phyloP scores from a whole-genome alignment of 64 coral and sea anemone species.

The Stylophora pistillata region DNA sequence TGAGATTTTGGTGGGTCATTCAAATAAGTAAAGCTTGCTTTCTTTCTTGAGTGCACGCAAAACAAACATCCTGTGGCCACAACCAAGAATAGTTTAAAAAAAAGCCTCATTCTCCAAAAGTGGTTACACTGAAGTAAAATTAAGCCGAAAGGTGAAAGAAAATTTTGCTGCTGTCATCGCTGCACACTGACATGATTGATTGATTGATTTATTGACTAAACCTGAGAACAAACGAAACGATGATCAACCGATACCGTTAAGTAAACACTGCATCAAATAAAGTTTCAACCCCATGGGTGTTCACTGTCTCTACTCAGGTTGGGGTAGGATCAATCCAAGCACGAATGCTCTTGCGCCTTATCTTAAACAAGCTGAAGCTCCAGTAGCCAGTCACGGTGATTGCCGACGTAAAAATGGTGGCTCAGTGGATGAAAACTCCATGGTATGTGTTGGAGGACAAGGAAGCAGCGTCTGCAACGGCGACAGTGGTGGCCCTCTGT shows the following conservation, averaged over 20 bases:
- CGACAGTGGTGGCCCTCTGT: slow-evolving; percentile 76
- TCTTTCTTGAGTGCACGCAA: too few species aligned
- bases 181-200: too few species aligned
- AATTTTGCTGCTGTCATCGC: too few species aligned
- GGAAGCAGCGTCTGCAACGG: slow-evolving; percentile 81
- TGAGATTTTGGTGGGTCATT: background rate
- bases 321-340: slow-evolving; percentile 52
- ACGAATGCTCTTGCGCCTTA: slow-evolving; percentile 4
- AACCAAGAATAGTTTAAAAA: too few species aligned
- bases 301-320: background rate
- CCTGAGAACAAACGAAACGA: too few species aligned
- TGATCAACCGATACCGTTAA: background rate
- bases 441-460: slow-evolving; percentile 69
- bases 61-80: too few species aligned
- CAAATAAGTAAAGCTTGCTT: too few species aligned
- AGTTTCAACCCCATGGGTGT: background rate
- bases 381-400: slow-evolving; percentile 39
- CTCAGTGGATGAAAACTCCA: slow-evolving; percentile 45
- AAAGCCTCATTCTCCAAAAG: too few species aligned
- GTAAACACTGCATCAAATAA: background rate
- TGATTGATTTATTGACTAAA: too few species aligned
- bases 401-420: slow-evolving; percentile 40
- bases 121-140: too few species aligned
- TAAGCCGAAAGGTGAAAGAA: too few species aligned
- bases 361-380: slow-evolving; percentile 64